Percentiles rank a stretch among this genome's conserved stretches.
phyloP scores from a whole-genome alignment of 2,797 vertebrate species.

The Ptychobarbus kaznakovi region DNA sequence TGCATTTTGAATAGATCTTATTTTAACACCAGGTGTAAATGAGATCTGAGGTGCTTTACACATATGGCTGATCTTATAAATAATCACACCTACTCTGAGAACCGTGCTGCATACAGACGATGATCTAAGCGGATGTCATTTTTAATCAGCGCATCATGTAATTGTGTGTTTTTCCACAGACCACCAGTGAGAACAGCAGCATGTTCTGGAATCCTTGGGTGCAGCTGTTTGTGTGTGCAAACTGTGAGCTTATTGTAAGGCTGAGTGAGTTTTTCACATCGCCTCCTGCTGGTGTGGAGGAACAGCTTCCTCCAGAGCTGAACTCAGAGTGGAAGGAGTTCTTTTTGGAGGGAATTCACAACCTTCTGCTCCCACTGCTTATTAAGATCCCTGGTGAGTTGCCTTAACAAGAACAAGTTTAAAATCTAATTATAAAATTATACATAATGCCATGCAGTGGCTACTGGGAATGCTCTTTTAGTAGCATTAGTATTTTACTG shows the following conservation, averaged over 20 bases:
- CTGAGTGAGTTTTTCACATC: conserved; percentile 86
- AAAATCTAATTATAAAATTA: too few species aligned
- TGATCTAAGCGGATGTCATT: neutral
- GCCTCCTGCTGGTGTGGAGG: conserved; percentile 68
- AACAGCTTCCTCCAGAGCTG: conserved; percentile 85
- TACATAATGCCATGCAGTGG: too few species aligned
- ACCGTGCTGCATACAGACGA: neutral
- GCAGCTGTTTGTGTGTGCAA: conserved; percentile 90
- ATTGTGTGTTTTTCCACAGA: conserved; percentile 71
- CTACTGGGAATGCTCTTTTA: too few species aligned
- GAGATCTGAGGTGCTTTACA: conserved; percentile 22
- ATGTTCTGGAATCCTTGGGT: conserved; percentile 85
- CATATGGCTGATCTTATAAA: conserved; percentile 9
- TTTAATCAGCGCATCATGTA: neutral
- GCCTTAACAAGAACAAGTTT: neutral
- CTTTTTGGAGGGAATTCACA: conserved; percentile 91
- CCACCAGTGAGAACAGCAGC: conserved; percentile 81
- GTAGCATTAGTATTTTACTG: neutral
- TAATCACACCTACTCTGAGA: conserved; percentile 5
- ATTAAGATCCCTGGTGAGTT: conserved; percentile 85
- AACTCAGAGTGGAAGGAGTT: conserved; percentile 91
- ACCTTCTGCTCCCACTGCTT: conserved; percentile 87
- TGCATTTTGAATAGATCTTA: conserved; percentile 31
- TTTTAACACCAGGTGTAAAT: conserved; percentile 31
- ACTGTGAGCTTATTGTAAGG: conserved; percentile 82